Evolutionary conservation across 2,888 invertebrate genomes (phyloP).

Genomic region (Sarcophaga variegata): DNA sequence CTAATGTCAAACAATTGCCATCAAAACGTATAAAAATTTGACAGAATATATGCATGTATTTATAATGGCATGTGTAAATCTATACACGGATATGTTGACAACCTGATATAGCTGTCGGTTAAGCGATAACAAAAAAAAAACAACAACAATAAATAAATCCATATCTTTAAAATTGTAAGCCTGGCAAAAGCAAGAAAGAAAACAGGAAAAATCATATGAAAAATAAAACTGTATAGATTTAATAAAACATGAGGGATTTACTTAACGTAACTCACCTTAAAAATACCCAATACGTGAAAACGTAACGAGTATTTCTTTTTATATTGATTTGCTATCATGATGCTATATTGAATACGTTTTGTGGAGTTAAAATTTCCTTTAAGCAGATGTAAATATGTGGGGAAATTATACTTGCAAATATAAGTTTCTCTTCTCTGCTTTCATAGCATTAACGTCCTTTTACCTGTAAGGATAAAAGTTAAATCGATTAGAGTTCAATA

Average conservation of each 20-base stretch:
- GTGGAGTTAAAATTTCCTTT: too few relatives aligned
- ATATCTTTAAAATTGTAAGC: slow-evolving; percentile 48
- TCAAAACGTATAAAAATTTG: slow-evolving; percentile 32
- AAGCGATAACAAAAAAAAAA: slow-evolving; percentile 41
- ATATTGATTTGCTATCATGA: slow-evolving; percentile 57
- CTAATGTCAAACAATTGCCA: slow-evolving; percentile 61
- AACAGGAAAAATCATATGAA: not conserved
- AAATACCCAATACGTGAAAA: slow-evolving; percentile 23
- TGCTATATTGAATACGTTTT: slow-evolving; percentile 34
- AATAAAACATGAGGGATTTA: slow-evolving; percentile 44
- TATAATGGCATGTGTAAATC: not conserved
- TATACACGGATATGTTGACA: slow-evolving; percentile 39
- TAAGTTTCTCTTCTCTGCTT: too few relatives aligned
- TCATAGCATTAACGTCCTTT: not conserved
- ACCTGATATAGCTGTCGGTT: slow-evolving; percentile 45
- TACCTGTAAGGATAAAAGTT: not conserved
- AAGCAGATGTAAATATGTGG: not conserved
- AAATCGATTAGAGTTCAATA: slow-evolving; percentile 23
- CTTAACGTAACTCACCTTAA: not conserved
- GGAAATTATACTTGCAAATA: not conserved
- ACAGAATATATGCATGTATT: not conserved
- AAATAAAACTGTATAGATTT: slow-evolving; percentile 9
- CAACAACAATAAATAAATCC: not conserved
- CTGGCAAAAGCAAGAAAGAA: not conserved
- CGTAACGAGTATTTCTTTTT: slow-evolving; percentile 1